A percentile compares a stretch with the other conserved stretches of the same genome.
These are phyloP conservation scores for Odontophorus gujanensis DNA, from an alignment of 2,113 vertebrate species.

Conservation along the genomic window DNA sequence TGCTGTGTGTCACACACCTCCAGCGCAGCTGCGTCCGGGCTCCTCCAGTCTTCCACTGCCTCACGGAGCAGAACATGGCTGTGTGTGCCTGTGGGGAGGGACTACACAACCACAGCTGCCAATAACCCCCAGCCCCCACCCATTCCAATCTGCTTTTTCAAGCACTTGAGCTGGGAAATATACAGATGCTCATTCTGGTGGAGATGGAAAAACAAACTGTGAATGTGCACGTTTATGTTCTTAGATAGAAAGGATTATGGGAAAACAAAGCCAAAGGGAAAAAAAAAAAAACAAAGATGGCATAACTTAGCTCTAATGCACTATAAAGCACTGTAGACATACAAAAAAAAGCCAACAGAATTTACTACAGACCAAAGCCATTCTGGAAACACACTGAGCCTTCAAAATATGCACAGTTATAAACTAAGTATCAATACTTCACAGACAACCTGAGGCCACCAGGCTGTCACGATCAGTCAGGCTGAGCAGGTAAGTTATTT, in stretches of 20 bases:
- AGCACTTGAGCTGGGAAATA: not conserved
- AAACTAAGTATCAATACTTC: not conserved
- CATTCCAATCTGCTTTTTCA: not conserved
- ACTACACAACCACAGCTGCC: no score
- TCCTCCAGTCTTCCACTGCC: no score
- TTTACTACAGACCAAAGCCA: not conserved
- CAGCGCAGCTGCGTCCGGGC: not conserved
- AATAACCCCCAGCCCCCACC: no score
- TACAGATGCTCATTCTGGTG: not conserved
- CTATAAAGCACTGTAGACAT: accelerated
- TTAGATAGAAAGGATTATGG: not conserved
- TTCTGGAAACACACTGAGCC: not conserved
- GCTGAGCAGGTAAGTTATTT: not conserved
- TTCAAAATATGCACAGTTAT: not conserved
- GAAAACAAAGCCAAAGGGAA: not conserved
- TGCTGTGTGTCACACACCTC: no score
- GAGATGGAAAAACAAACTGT: not conserved
- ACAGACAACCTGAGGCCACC: not conserved
- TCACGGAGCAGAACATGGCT: not conserved
- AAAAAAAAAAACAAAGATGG: no score
- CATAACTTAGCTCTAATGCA: not conserved
- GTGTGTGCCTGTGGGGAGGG: no score
- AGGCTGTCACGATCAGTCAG: not conserved
- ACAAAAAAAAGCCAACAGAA: not conserved
- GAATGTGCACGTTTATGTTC: not conserved